Percentiles rank a stretch among this genome's conserved stretches.
phyloP scores from a whole-genome alignment of 2,888 invertebrate genomes.

The Tipula vernalis region DNA sequence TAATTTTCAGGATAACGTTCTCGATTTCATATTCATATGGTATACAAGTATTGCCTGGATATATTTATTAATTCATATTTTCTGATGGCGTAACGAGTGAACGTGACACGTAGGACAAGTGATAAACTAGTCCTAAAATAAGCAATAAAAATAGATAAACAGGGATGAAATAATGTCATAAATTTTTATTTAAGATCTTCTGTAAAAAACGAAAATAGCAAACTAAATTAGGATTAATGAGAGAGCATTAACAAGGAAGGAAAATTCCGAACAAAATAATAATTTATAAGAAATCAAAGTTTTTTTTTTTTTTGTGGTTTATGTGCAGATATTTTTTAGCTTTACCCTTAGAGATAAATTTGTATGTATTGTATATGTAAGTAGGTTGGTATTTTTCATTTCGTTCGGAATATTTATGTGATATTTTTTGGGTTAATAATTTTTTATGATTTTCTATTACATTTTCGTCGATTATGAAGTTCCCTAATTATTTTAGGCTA shows the following conservation, averaged over 20 bases:
- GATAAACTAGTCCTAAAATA: not conserved
- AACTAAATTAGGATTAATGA: not conserved
- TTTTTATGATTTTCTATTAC: not conserved
- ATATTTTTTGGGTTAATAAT: not conserved
- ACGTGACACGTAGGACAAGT: not conserved
- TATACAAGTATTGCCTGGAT: not conserved
- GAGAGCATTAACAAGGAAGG: not conserved
- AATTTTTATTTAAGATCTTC: not conserved
- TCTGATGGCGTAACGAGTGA: not conserved
- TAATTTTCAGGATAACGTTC: not conserved
- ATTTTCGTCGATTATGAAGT: conserved; percentile 4
- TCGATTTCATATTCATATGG: not conserved
- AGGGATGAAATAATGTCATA: not conserved
- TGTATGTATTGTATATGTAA: not conserved
- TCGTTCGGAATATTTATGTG: not conserved
- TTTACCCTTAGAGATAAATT: not conserved
- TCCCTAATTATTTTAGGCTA: not conserved
- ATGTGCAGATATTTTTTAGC: not conserved
- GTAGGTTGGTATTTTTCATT: not conserved
- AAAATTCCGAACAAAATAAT: not conserved
- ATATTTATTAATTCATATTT: not conserved
- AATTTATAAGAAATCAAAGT: not conserved
- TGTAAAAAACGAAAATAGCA: not conserved
- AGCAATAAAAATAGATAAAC: not conserved
- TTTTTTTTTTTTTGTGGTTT: not conserved